Conservation (phyloP, 2,888 invertebrate genomes). For the Cephus rjabovi region DNA sequence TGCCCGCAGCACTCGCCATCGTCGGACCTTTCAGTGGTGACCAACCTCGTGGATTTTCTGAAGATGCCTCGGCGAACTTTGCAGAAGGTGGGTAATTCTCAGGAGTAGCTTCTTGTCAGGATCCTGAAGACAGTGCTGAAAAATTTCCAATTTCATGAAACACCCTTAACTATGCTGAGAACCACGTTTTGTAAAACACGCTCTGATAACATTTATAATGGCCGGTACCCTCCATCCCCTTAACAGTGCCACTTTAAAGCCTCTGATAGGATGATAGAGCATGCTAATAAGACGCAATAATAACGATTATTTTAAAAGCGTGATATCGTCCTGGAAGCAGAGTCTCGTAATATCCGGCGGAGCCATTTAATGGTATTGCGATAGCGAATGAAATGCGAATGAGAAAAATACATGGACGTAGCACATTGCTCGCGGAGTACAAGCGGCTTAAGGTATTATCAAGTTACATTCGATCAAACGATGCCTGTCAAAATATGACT, state of each 20-base stretch:
- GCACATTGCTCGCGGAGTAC: neutral
- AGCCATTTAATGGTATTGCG: neutral
- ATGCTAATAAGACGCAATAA: constrained; percentile 58
- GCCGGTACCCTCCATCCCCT: constrained; percentile 45
- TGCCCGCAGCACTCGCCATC: constrained; percentile 53
- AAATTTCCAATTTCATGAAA: neutral
- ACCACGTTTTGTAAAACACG: constrained; percentile 52
- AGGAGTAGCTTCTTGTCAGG: neutral
- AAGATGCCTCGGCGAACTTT: neutral
- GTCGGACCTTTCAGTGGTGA: constrained; percentile 63
- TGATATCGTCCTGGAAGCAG: constrained; percentile 12
- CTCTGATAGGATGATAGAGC: constrained; percentile 56
- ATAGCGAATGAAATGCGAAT: neutral
- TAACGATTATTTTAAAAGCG: constrained; percentile 52
- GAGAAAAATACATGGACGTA: neutral
- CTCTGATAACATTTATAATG: constrained; percentile 56
- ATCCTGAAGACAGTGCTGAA: neutral
- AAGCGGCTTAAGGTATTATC: neutral
- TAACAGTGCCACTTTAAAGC: constrained; percentile 41
- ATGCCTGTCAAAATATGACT: neutral
- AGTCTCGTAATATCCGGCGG: neutral
- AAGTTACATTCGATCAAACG: neutral
- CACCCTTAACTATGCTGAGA: constrained; percentile 28
- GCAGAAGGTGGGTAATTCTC: neutral
- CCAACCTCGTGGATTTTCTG: constrained; percentile 41